Evolutionary conservation across 2,888 invertebrate species (phyloP), one percentile per base, ranked within the genome.

Genomic region (Gibbula magus): DNA sequence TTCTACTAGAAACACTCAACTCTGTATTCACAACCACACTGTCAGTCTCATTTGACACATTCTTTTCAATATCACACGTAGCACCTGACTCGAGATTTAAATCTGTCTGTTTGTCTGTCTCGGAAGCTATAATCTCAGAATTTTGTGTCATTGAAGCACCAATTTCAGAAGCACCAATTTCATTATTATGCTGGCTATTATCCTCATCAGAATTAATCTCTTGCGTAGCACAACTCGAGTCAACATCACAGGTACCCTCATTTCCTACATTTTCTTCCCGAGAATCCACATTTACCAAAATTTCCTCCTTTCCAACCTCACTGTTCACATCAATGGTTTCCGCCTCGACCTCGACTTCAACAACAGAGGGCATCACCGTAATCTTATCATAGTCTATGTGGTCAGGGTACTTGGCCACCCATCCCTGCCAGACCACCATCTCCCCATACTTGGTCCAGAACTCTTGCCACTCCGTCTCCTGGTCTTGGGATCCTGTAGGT

Each of bases 391-490:
- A 85, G 18, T 86, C 86, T n/a, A 88, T 85, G 70, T 89, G 88
- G 78, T 91, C 89, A 0, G 91, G 91, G 79, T 92, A 92, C 80
- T 90, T 92, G 32, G 86, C 86, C 7, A 91, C 82, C 91, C 92
- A 92, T 0, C 86, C 87, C 77, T 90, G 88, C 90, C 90, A 91
- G 22, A 90, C 87, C 32, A 91, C 79, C 77, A 87, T 86, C 73
- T 91, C 91, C 16, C 91, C 91, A 86, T 89, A 87, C 78, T 89
- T 87, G 13, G 82, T 85, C 90, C 91, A 92, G 82, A 91, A 90
- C 66, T 87, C 81, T 78, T 82, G 13, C 75, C 75, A 75, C n/a
- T 53, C 75, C 32, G 75, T 75, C 20, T 75, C 75, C 25, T 54
- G 18, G 32, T 75, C 75, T 25, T 25, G 53, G 7, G 32, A 7